phyloP scores from a whole-genome alignment of 2,113 vertebrate genomes.

The Anoplopoma fimbria region DNA sequence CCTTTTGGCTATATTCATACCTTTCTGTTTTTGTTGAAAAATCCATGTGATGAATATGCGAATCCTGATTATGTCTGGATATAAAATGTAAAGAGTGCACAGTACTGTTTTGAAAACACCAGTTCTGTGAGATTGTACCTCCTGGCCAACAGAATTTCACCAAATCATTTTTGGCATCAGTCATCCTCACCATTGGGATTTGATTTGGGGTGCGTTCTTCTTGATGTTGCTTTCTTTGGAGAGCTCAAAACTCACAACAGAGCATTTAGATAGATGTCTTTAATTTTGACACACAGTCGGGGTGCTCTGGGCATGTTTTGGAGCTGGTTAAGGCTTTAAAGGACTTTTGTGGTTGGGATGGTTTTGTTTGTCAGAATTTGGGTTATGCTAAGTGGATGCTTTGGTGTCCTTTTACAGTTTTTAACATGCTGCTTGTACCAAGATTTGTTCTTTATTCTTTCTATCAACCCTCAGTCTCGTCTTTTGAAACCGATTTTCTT shows the following conservation, averaged over 20 bases:
- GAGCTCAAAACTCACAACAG: no score
- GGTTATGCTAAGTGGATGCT: background rate
- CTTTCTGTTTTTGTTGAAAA: background rate
- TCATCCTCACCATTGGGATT: no score
- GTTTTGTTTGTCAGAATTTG: constrained; percentile 11
- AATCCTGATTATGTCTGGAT: background rate
- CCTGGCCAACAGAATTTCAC: background rate
- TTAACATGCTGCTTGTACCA: no score
- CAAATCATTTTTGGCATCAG: background rate
- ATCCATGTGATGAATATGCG: background rate
- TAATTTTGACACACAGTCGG: no score
- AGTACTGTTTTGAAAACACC: background rate
- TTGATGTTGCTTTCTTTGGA: background rate
- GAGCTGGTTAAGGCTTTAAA: constrained; percentile 1
- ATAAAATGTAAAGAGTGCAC: background rate
- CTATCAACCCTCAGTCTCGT: no score
- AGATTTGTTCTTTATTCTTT: no score
- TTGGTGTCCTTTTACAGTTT: background rate
- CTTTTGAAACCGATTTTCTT: no score
- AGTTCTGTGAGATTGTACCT: background rate
- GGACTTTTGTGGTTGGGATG: constrained; percentile 8
- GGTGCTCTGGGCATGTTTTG: constrained; percentile 3
- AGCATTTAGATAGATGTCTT: no score
- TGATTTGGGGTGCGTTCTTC: background rate
- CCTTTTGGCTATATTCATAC: background rate